Conservation (phyloP, 2,888 invertebrate species). For the Lithodes maja region DNA sequence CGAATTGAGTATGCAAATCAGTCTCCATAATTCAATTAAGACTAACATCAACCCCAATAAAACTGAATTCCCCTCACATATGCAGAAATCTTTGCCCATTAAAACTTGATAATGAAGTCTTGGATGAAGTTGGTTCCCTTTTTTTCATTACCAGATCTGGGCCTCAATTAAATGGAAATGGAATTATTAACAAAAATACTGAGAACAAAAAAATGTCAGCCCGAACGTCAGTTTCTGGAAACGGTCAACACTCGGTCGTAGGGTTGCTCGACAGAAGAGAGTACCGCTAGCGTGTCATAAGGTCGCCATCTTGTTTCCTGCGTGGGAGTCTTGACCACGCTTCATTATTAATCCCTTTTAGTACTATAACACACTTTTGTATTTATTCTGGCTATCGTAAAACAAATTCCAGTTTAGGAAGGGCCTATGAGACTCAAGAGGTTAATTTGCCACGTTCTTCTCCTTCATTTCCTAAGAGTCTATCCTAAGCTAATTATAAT, state of each 20-base stretch:
- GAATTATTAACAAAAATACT: constrained; percentile 48
- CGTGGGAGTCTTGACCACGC: no score
- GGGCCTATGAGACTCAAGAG: no score
- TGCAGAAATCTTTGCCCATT: constrained; percentile 46
- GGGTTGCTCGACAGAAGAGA: neutral
- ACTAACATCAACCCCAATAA: constrained; percentile 7
- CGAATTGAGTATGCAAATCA: constrained; percentile 7
- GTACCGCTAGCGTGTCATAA: no score
- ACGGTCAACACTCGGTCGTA: constrained; percentile 19
- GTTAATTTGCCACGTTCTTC: no score
- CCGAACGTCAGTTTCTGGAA: neutral
- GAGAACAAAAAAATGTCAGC: neutral
- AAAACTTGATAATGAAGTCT: constrained; percentile 52
- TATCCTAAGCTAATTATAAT: no score
- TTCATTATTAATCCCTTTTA: no score
- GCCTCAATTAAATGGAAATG: constrained; percentile 46
- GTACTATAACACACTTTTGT: no score
- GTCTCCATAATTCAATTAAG: neutral
- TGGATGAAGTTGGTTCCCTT: constrained; percentile 31
- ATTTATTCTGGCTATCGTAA: no score
- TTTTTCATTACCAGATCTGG: constrained; percentile 26
- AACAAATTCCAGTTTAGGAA: no score
- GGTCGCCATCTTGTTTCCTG: no score
- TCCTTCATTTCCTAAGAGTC: no score
- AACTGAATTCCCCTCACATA: constrained; percentile 15